Percentiles rank a stretch among this genome's conserved stretches.
These are phyloP conservation scores for Ambastaia sidthimunki DNA, from an alignment of 2,797 vertebrate species.

Conservation along the genomic window DNA sequence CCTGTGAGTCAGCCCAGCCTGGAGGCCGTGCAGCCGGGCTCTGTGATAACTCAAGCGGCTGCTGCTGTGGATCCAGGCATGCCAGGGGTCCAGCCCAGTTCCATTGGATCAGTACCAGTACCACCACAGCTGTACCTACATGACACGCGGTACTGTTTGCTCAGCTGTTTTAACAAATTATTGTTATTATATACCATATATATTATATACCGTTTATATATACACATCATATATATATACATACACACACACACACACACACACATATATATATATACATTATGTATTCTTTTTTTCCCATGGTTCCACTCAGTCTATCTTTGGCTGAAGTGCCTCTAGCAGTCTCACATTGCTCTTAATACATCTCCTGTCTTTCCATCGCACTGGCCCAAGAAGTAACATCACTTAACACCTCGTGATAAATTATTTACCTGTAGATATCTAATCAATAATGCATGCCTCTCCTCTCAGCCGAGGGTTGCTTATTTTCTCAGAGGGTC, in stretches of 20 bases:
- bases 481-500: slow-evolving; percentile 34
- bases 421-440: slow-evolving; percentile 74
- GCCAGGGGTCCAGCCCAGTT: slow-evolving; percentile 74
- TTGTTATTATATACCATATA: no score
- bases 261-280: no score
- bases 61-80: slow-evolving; percentile 61
- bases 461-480: slow-evolving; percentile 50
- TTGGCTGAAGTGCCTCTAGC: slow-evolving; percentile 1
- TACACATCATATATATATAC: no score
- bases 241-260: no score
- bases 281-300: background rate
- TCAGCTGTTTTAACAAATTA: background rate
- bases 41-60: slow-evolving; percentile 66
- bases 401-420: slow-evolving; percentile 69
- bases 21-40: slow-evolving; percentile 64
- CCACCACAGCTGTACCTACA: slow-evolving; percentile 94
- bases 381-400: slow-evolving; percentile 59
- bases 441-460: slow-evolving; percentile 72
- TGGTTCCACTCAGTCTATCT: slow-evolving; percentile 5
- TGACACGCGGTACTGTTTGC: slow-evolving; percentile 87
- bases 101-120: slow-evolving; percentile 79
- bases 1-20: slow-evolving; percentile 46
- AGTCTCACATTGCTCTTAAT: slow-evolving; percentile 14
- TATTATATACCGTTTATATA: no score
- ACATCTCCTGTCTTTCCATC: background rate